A percentile compares a stretch with the other conserved stretches of the same genome.
Evolutionary conservation across 1,140 invertebrate genomes (phyloP).

Genomic region (Papilio helenus): DNA sequence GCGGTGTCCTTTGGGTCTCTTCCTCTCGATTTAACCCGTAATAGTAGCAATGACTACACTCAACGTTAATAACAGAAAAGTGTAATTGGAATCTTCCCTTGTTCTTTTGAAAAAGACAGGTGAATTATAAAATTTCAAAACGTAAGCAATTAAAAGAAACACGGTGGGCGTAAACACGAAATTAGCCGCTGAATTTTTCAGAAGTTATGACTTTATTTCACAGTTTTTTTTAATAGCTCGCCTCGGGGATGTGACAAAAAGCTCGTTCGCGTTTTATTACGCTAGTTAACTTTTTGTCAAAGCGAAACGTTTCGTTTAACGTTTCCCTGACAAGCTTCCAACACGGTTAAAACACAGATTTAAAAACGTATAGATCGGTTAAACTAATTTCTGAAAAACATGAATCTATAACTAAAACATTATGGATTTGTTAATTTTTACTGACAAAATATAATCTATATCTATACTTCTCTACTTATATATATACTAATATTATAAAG

Average conservation of each 20-base stretch:
- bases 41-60: no score
- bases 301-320: constrained; percentile 63
- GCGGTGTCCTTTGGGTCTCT: no score
- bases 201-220: constrained; percentile 55
- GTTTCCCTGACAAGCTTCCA: constrained; percentile 47
- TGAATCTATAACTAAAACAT: neutral
- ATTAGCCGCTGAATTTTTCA: constrained; percentile 24
- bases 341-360: constrained; percentile 44
- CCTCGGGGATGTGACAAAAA: constrained; percentile 63
- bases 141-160: constrained; percentile 32
- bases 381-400: neutral
- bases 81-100: neutral
- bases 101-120: constrained; percentile 6
- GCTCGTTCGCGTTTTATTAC: constrained; percentile 72
- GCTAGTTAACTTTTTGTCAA: constrained; percentile 78
- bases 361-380: neutral
- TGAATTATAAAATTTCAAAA: constrained; percentile 30
- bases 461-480: no score
- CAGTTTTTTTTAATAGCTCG: constrained; percentile 58
- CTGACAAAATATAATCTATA: no score
- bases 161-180: constrained; percentile 21
- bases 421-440: no score
- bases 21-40: no score
- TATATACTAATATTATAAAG: no score
- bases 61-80: neutral